These are phyloP conservation scores for Rhagoletis zephyria DNA, from an alignment of 1,140 invertebrate species.

Conservation along the genomic window DNA sequence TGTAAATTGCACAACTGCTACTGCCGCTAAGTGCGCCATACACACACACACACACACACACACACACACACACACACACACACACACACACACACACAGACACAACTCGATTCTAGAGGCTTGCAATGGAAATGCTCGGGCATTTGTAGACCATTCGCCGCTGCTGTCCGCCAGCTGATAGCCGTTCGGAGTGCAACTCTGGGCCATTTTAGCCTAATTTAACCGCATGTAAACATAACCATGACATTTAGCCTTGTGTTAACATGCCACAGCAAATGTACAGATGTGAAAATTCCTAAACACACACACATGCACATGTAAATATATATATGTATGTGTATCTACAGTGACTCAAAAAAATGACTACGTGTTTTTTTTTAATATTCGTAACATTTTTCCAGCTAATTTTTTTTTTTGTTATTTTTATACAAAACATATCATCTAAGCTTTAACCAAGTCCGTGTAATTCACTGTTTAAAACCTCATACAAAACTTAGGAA, in stretches of 20 bases:
- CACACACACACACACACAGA: not conserved
- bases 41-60: too few species aligned
- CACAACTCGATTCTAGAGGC: too few species aligned
- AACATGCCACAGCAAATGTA: conserved; percentile 38
- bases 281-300: not conserved
- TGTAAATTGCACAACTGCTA: conserved; percentile 44
- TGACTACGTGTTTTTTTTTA: too few species aligned
- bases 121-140: not conserved
- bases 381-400: too few species aligned
- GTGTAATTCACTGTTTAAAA: too few species aligned
- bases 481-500: too few species aligned
- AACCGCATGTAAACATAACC: conserved; percentile 51
- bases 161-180: conserved; percentile 44
- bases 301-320: not conserved
- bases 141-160: conserved; percentile 26
- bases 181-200: conserved; percentile 36
- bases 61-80: too few species aligned
- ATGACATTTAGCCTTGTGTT: conserved; percentile 51
- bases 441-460: too few species aligned
- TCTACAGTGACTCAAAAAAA: not conserved
- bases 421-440: too few species aligned
- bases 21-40: not conserved
- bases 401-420: too few species aligned
- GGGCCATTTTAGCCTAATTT: conserved; percentile 50
- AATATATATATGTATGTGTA: not conserved